Conservation (phyloP, 37 sponge, comb jelly and placozoan species). For the Cliona cf. orientalis region DNA sequence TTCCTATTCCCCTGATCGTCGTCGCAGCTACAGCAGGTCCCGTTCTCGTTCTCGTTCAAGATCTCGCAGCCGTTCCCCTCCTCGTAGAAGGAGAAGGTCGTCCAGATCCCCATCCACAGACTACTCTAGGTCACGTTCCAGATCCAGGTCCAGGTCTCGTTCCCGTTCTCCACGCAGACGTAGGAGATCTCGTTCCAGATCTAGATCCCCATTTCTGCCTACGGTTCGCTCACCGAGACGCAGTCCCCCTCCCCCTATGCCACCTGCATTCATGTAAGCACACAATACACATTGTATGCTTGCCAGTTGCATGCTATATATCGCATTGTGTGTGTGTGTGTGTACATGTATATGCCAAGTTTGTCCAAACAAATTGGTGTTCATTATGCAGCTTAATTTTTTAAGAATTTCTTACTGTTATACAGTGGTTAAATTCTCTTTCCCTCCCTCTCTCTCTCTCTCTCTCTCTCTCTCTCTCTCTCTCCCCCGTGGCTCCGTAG, state of each 20-base stretch:
- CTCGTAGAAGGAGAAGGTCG: constrained; percentile 19
- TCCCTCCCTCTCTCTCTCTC: constrained; percentile 12
- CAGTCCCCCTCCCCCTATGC: background rate
- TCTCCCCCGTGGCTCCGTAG: background rate
- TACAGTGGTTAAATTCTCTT: background rate
- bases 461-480: constrained; percentile 29
- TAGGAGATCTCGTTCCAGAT: constrained; percentile 30
- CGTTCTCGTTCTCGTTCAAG: constrained; percentile 30
- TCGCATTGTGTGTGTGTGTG: background rate
- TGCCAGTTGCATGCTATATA: background rate
- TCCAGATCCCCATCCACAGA: constrained; percentile 43
- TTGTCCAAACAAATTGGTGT: too few species aligned
- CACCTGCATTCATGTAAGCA: background rate
- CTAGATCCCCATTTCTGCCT: constrained; percentile 70
- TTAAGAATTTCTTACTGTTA: too few species aligned
- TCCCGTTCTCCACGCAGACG: constrained; percentile 61
- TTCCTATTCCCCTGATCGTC: constrained; percentile 13
- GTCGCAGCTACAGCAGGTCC: constrained; percentile 23
- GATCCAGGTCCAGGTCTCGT: constrained; percentile 58
- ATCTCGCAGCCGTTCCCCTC: constrained; percentile 46
- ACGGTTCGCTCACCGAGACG: constrained; percentile 37
- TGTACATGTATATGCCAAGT: constrained; percentile 6
- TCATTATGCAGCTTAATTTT: too few species aligned
- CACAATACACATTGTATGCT: background rate
- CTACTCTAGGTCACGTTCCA: constrained; percentile 55